Evolutionary conservation across 2,797 vertebrate species (phyloP), one percentile per base, ranked within the genome.

Genomic region (Fratercula arctica): DNA sequence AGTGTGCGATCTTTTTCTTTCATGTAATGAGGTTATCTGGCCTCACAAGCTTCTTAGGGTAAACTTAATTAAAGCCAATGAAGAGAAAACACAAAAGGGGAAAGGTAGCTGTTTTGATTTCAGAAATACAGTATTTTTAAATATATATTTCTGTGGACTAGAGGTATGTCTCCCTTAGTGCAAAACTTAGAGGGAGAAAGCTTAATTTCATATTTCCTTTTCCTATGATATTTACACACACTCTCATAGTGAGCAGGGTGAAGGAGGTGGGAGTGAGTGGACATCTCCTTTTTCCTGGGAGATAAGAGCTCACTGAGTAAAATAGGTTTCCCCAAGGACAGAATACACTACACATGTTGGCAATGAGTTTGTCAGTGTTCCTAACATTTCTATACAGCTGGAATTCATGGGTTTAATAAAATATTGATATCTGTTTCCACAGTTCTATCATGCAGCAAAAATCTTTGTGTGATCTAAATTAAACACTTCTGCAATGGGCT

Each of bases 331-430:
- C 51, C 31, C 53, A 92, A 95, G 66, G 80, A 91, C 25, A 94
- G 57, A 89, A 66, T 48, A 72, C 23, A 31, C 67, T 91, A 31
- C 84, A 57, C 46, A 10, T 59, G 53, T 76, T 73, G 81, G 35
- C 48, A 78, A 63, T 28, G 51, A 75, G 59, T 85, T 97, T 95
- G 26, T 66, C 93, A 89, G 48, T 70, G 76, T 79, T 79, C 68
- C 84, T 92, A 96, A 90, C 87, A 92, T 96, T 96, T 96, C 93
- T 94, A 59, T 92, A 89, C 90, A 97, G 51, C 76, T 96, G 67
- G 57, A 96, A 97, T 95, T 89, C 35, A 66, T 63, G 28, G 54
- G 69, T 94, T 97, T 96, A 96, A 94, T 97, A 96, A 97, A 97
- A 97, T 95, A 96, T 84, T 96, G 84, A 92, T 96, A 93, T 69